These are phyloP conservation scores for Paralvinella palmiformis DNA, from an alignment of 1,140 invertebrate species.

Conservation along the genomic window DNA sequence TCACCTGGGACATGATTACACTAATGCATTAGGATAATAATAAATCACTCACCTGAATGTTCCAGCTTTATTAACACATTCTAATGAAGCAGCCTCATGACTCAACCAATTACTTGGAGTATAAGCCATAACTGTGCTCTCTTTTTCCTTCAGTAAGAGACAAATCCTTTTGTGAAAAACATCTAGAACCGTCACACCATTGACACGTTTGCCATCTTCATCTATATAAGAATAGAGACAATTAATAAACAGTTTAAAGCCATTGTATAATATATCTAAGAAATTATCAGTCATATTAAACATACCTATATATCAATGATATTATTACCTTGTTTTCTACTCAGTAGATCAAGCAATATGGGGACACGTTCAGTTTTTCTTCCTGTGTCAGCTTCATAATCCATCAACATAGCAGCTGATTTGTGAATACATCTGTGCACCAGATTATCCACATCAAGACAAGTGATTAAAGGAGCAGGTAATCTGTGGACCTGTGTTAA, in stretches of 20 bases:
- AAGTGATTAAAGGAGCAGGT: no score
- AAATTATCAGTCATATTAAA: neutral
- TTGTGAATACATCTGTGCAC: conserved; percentile 23
- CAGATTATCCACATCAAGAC: conserved; percentile 3
- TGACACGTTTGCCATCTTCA: no score
- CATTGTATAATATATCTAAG: neutral
- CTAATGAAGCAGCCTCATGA: conserved; percentile 28
- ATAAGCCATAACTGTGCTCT: conserved; percentile 16
- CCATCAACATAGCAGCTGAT: conserved; percentile 30
- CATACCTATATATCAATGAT: neutral
- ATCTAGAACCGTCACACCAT: neutral
- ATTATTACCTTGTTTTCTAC: neutral
- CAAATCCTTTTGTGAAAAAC: conserved; percentile 19
- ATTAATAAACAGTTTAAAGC: neutral
- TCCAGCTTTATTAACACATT: conserved; percentile 30
- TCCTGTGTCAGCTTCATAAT: conserved; percentile 9
- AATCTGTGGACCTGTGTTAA: no score
- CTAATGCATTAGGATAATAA: neutral
- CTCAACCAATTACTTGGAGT: conserved; percentile 27
- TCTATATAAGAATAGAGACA: neutral
- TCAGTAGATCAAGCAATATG: conserved; percentile 24
- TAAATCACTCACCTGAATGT: conserved; percentile 28
- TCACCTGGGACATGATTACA: neutral
- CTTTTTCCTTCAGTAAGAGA: conserved; percentile 28
- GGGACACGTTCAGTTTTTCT: conserved; percentile 29